These are phyloP conservation scores for Drosophila repletoides DNA, from an alignment of 1,140 invertebrate genomes.

Conservation along the genomic window DNA sequence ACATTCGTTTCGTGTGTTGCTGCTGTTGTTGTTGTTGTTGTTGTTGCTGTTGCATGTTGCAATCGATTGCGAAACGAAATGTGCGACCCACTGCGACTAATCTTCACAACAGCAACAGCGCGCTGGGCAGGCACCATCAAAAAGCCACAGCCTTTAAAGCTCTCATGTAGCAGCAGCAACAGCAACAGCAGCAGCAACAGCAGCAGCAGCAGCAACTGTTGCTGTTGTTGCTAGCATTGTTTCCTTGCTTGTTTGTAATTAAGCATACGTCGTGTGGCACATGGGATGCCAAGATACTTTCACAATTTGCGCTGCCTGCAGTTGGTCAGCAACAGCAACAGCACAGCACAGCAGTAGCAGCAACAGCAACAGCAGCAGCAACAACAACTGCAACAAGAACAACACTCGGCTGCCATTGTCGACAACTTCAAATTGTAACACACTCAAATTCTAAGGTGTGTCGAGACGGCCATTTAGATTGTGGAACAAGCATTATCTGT, in stretches of 20 bases:
- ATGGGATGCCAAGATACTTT: slow-evolving; percentile 77
- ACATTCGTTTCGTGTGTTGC: slow-evolving; percentile 74
- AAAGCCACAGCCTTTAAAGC: slow-evolving; percentile 24
- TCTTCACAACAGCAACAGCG: slow-evolving; percentile 55
- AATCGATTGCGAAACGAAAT: slow-evolving; percentile 81
- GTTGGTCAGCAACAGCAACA: slow-evolving; percentile 56
- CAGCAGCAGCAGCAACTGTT: background rate
- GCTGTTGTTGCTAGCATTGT: slow-evolving; percentile 42
- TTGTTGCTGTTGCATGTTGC: slow-evolving; percentile 72
- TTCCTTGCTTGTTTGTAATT: slow-evolving; percentile 75
- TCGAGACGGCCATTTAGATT: slow-evolving; percentile 78
- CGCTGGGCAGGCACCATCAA: slow-evolving; percentile 49
- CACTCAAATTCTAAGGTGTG: slow-evolving; percentile 79
- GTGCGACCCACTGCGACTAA: slow-evolving; percentile 80
- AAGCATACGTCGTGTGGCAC: slow-evolving; percentile 79
- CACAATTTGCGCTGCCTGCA: slow-evolving; percentile 69
- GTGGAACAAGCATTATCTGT: slow-evolving; percentile 75
- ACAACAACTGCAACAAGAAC: slow-evolving; percentile 31
- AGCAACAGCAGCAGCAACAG: background rate
- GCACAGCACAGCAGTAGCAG: slow-evolving; percentile 20
- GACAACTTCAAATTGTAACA: slow-evolving; percentile 81
- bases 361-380: slow-evolving; percentile 26
- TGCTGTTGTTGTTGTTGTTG: slow-evolving; percentile 33
- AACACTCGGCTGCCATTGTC: slow-evolving; percentile 65
- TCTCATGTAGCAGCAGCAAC: slow-evolving; percentile 4